These are phyloP conservation scores for Limnephilus lunatus DNA, from an alignment of 2,888 invertebrate species.

Conservation along the genomic window DNA sequence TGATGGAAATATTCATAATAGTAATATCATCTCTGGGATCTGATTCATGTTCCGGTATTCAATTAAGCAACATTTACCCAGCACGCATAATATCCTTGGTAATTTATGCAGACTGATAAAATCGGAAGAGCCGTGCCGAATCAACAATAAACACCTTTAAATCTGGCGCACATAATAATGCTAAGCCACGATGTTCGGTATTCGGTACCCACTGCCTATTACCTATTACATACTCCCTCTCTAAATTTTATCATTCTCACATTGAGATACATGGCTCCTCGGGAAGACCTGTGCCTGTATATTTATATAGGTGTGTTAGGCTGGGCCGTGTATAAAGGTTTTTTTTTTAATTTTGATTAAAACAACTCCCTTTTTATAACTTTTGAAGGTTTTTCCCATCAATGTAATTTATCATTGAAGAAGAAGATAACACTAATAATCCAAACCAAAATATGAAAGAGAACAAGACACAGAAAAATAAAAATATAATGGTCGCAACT, in stretches of 20 bases:
- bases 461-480: too few relatives aligned
- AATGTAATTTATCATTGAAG: too few relatives aligned
- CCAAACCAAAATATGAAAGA: too few relatives aligned
- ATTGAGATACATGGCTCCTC: not conserved
- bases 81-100: constrained; percentile 18
- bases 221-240: not conserved
- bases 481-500: too few relatives aligned
- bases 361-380: too few relatives aligned
- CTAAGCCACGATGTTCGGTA: not conserved
- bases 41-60: constrained; percentile 37
- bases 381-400: too few relatives aligned
- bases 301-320: not conserved
- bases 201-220: not conserved
- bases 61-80: constrained; percentile 36
- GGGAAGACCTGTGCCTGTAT: not conserved
- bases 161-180: constrained; percentile 8
- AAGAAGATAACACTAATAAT: too few relatives aligned
- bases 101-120: constrained; percentile 42
- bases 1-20: not conserved
- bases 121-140: constrained; percentile 42
- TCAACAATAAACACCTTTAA: constrained; percentile 43
- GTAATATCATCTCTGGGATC: not conserved
- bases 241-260: not conserved
- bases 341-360: too few relatives aligned
- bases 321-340: not conserved